These are phyloP conservation scores for Ochropleura leucogaster DNA, from an alignment of 2,888 invertebrate species.

Conservation along the genomic window DNA sequence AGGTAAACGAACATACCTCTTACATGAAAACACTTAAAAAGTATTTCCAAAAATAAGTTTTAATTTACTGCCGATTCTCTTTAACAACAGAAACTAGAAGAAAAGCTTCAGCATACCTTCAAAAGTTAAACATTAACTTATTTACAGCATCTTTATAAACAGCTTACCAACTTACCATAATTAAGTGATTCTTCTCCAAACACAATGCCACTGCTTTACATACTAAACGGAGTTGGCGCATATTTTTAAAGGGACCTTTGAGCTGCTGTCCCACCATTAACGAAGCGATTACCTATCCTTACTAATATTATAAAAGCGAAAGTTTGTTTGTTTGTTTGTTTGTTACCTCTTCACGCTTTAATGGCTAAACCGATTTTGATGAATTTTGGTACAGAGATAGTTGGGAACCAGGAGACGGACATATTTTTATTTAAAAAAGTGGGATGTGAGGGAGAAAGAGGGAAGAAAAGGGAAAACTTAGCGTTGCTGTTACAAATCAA, in stretches of 20 bases:
- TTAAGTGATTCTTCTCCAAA: conserved; percentile 54
- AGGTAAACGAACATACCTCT: neutral
- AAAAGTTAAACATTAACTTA: conserved; percentile 14
- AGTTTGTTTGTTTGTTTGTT: no score
- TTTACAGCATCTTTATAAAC: conserved; percentile 21
- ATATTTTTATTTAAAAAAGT: no score
- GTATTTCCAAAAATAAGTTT: neutral
- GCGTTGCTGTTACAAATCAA: no score
- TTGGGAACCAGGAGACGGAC: no score
- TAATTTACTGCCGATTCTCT: no score
- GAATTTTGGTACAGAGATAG: no score
- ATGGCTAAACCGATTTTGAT: no score
- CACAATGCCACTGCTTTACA: conserved; percentile 54
- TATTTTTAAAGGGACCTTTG: conserved; percentile 45
- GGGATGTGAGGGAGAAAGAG: no score
- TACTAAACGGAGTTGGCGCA: conserved; percentile 53
- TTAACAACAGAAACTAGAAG: neutral
- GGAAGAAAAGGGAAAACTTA: no score
- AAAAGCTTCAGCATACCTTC: neutral
- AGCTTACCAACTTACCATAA: conserved; percentile 57
- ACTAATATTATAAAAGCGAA: no score
- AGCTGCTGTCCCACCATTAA: neutral
- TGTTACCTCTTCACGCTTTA: no score
- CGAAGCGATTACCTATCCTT: no score
- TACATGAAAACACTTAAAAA: neutral